These are phyloP conservation scores for Tenebrosternarchus preto DNA, from an alignment of 2,113 vertebrate genomes.

Conservation along the genomic window DNA sequence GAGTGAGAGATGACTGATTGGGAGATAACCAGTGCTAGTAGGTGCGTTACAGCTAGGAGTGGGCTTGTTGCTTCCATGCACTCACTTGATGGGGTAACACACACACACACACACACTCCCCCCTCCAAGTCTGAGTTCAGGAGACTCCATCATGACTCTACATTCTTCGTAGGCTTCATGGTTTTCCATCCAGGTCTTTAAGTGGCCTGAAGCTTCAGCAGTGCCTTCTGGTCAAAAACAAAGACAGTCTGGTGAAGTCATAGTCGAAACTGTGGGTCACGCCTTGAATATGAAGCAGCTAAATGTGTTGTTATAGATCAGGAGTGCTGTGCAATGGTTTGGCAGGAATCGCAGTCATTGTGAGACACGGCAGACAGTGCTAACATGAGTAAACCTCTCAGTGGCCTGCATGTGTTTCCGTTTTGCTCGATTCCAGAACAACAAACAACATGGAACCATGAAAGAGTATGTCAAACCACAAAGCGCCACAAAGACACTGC, in stretches of 20 bases:
- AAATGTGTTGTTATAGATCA: slow-evolving; percentile 56
- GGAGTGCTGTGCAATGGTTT: slow-evolving; percentile 49
- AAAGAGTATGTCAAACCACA: slow-evolving; percentile 68
- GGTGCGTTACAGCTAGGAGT: slow-evolving; percentile 96
- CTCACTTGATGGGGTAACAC: slow-evolving; percentile 58
- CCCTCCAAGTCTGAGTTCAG: slow-evolving; percentile 21
- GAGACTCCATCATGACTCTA: slow-evolving; percentile 29
- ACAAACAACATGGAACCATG: slow-evolving; percentile 68
- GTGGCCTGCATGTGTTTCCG: slow-evolving; percentile 68
- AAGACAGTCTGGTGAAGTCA: slow-evolving; percentile 53
- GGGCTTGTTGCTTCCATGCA: slow-evolving; percentile 76
- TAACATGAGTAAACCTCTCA: slow-evolving; percentile 44
- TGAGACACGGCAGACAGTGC: slow-evolving; percentile 42
- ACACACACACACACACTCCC: slow-evolving; percentile 34
- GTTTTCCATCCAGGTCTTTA: slow-evolving; percentile 12
- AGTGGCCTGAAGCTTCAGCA: slow-evolving; percentile 21
- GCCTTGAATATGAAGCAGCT: slow-evolving; percentile 54
- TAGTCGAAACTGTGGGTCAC: slow-evolving; percentile 55
- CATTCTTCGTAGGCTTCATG: slow-evolving; percentile 17
- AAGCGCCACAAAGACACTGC: slow-evolving; percentile 61
- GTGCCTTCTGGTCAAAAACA: slow-evolving; percentile 45
- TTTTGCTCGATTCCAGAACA: slow-evolving; percentile 68
- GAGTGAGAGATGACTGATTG: slow-evolving; percentile 97
- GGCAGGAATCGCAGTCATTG: slow-evolving; percentile 45
- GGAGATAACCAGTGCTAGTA: slow-evolving; percentile 98